Evolutionary conservation across 2,113 vertebrate genomes (phyloP).

Genomic region (Lepus americanus): DNA sequence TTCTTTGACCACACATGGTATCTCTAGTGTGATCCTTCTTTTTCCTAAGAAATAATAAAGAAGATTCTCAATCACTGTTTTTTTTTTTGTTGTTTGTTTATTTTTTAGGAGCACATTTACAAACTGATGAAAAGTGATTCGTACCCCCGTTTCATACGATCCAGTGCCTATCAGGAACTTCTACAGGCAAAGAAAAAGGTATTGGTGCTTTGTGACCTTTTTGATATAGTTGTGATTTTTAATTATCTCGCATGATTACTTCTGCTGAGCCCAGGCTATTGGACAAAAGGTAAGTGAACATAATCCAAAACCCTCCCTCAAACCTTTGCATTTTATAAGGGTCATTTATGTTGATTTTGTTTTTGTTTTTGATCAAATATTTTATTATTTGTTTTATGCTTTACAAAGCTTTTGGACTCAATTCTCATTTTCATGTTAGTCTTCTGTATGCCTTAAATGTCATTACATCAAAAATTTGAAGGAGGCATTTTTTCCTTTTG

Average conservation of each 20-base stretch:
- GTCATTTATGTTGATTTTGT: slow-evolving; percentile 52
- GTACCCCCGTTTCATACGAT: slow-evolving; percentile 99
- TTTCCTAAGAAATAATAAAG: background rate
- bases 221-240: slow-evolving; percentile 80
- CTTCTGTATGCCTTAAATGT: background rate
- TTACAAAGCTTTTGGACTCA: background rate
- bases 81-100: background rate
- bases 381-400: slow-evolving; percentile 53
- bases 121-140: slow-evolving; percentile 99
- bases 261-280: slow-evolving; percentile 82
- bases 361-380: slow-evolving; percentile 43
- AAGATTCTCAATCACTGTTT: slow-evolving; percentile 57
- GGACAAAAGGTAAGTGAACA: slow-evolving; percentile 87
- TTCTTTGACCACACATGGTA: background rate
- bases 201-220: slow-evolving; percentile 87
- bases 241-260: slow-evolving; percentile 80
- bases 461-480: background rate
- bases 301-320: slow-evolving; percentile 53
- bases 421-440: slow-evolving; percentile 61
- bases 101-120: slow-evolving; percentile 97
- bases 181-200: slow-evolving; percentile 99
- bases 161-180: slow-evolving; percentile 99
- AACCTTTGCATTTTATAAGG: slow-evolving; percentile 55
- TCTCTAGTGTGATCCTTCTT: background rate
- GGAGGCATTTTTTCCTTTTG: background rate